Base-by-base conservation (phyloP, 2,888 invertebrate species). In the Listrodromus nycthemerus region DNA sequence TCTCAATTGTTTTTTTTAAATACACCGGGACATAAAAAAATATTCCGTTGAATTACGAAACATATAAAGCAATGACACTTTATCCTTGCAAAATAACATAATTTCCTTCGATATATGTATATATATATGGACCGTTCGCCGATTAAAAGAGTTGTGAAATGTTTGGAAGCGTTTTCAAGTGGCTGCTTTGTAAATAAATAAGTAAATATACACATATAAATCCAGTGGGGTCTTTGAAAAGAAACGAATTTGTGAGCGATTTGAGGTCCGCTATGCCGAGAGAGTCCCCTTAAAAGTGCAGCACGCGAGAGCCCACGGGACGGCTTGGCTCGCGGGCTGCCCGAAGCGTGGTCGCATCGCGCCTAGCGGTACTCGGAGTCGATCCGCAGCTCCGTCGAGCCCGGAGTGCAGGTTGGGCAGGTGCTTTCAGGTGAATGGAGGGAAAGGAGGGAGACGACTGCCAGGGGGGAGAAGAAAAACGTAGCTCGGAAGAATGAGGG, bases 401-500 rank as follows among this genome's bases (percentile, higher is more conserved):
- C 86, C 61, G 24, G 87, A 83, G 83, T 84, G 87, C 89, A 89
- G 88, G 88, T 88, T 88, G 89, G 90, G 89, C 90, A 90, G 88
- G 89, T 90, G 89, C 87, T 86, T 87, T 82, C 82, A 82, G 85
- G 86, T 89, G 89, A 90, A 90, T 90, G 90, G 85, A 85, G 80
- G 69, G 75, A 80, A 79, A 77, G 69, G 77, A 76, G 69, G 83
- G 69, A 78, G 37, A 70, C 63, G 71, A 58, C 16, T 45, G 65
- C 10, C 48, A 55, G 66, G 73, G 75, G 61, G 71, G 58, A 21
- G 16, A 50, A 70, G 80, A 74, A 75, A 80, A 80, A 75, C 69
- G 70, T 50, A 41, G 55, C 37, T 16, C 61, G 63, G 21, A 69
- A 69, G 70, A 82, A 78, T 63, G 77, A 78, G 67, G 67, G 70